These are phyloP conservation scores for Ceratothoa steindachneri DNA, from an alignment of 2,888 invertebrate genomes.

Conservation along the genomic window DNA sequence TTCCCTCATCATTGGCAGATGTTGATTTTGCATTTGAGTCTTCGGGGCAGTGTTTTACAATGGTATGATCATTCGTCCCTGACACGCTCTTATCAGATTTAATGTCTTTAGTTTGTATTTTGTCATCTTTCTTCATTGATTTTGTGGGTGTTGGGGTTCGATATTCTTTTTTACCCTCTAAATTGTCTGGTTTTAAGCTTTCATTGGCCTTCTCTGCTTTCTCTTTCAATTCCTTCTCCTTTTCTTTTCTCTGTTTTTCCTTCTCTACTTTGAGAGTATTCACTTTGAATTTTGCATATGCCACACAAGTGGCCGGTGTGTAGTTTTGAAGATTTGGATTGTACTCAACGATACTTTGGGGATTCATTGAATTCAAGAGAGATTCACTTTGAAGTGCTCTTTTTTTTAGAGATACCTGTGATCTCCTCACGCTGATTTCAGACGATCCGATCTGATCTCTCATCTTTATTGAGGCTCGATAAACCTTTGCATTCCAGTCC, in stretches of 20 bases:
- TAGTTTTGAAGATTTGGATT: conserved; percentile 73
- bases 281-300: conserved; percentile 81
- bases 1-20: background rate
- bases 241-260: conserved; percentile 20
- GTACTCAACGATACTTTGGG: conserved; percentile 68
- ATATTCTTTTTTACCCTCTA: conserved; percentile 14
- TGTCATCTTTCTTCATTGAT: background rate
- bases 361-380: conserved; percentile 56
- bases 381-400: conserved; percentile 64
- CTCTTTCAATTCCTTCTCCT: conserved; percentile 22
- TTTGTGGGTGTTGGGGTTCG: conserved; percentile 20
- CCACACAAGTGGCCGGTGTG: conserved; percentile 72
- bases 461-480: conserved; percentile 58
- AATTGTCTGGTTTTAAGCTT: conserved; percentile 17
- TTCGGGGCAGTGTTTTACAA: background rate
- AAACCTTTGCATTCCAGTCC: conserved; percentile 80
- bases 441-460: conserved; percentile 75
- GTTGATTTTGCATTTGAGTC: background rate
- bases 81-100: background rate
- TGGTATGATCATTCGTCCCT: background rate
- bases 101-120: background rate
- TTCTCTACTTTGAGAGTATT: conserved; percentile 48
- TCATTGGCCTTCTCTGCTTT: conserved; percentile 29
- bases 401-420: conserved; percentile 31
- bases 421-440: conserved; percentile 59